Conservation (phyloP, 2,888 invertebrate species). For the Drosophila greeni region DNA sequence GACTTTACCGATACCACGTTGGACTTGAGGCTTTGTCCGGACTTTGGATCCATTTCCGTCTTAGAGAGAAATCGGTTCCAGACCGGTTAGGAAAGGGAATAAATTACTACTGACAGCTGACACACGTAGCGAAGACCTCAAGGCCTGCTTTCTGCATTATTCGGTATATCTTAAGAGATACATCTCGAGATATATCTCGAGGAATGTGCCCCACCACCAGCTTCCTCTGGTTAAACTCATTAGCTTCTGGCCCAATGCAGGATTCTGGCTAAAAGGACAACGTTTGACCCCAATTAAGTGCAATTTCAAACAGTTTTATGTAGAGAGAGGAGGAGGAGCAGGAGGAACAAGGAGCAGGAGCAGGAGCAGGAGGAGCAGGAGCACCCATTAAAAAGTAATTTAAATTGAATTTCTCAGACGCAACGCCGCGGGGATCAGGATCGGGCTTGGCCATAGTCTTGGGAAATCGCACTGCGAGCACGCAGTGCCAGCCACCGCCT, state of each 20-base stretch:
- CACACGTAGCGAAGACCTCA: no score
- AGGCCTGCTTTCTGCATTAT: neutral
- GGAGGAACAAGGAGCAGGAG: no score
- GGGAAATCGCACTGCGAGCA: neutral
- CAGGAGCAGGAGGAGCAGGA: neutral
- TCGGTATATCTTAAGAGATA: no score
- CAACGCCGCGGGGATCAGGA: slow-evolving; percentile 20
- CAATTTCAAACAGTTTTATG: slow-evolving; percentile 34
- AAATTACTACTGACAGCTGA: neutral
- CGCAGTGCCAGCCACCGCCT: slow-evolving; percentile 36
- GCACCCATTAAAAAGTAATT: slow-evolving; percentile 65
- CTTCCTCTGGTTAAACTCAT: neutral
- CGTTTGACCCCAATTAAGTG: slow-evolving; percentile 39
- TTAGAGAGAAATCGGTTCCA: neutral
- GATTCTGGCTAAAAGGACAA: slow-evolving; percentile 4
- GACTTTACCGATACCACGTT: neutral
- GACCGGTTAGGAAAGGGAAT: neutral
- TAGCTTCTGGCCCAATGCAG: slow-evolving; percentile 8
- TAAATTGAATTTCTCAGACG: slow-evolving; percentile 67
- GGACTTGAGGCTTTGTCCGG: neutral
- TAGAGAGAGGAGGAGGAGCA: neutral
- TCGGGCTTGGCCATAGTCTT: slow-evolving; percentile 1
- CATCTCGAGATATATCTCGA: no score
- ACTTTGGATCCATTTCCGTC: slow-evolving; percentile 1
- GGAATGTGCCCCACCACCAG: no score